These are phyloP conservation scores for Pachyseris speciosa DNA, from an alignment of 64 coral and sea anemone species.

Conservation along the genomic window DNA sequence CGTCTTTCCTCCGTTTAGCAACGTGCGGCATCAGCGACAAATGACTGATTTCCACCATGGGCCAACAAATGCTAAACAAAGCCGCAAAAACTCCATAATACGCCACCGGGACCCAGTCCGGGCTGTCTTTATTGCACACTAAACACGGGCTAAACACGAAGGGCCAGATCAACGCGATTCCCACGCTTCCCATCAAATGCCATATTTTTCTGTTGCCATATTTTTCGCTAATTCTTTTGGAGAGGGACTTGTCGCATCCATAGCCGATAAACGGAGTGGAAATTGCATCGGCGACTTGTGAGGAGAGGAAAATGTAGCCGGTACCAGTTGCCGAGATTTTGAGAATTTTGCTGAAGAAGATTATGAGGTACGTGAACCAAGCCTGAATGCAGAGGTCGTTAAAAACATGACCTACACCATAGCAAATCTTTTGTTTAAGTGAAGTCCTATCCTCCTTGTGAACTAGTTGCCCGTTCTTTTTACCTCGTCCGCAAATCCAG, in stretches of 20 bases:
- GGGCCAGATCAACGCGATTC: constrained; percentile 84
- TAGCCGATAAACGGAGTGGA: constrained; percentile 91
- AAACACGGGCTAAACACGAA: constrained; percentile 87
- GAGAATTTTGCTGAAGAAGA: constrained; percentile 88
- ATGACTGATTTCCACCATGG: constrained; percentile 97
- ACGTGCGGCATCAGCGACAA: constrained; percentile 88
- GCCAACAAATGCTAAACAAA: constrained; percentile 89
- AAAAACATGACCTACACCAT: constrained; percentile 94
- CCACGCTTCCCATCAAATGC: constrained; percentile 83
- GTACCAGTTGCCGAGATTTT: constrained; percentile 58
- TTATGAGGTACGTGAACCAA: constrained; percentile 92
- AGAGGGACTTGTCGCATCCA: constrained; percentile 85
- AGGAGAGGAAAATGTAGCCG: constrained; percentile 76
- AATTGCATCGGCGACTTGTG: constrained; percentile 85
- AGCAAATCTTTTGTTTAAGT: constrained; percentile 80
- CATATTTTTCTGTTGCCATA: constrained; percentile 94
- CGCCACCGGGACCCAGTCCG: constrained; percentile 54
- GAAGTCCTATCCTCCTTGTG: constrained; percentile 69
- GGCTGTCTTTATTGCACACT: constrained; percentile 42
- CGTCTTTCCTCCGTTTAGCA: constrained; percentile 80
- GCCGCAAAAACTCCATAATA: constrained; percentile 74
- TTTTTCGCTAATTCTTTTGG: constrained; percentile 60
- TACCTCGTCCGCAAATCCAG: constrained; percentile 42
- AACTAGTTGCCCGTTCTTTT: constrained; percentile 43
- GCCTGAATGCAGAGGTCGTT: constrained; percentile 96